Conservation (phyloP, 2,113 vertebrate species). For the Anthoscopus minutus region DNA sequence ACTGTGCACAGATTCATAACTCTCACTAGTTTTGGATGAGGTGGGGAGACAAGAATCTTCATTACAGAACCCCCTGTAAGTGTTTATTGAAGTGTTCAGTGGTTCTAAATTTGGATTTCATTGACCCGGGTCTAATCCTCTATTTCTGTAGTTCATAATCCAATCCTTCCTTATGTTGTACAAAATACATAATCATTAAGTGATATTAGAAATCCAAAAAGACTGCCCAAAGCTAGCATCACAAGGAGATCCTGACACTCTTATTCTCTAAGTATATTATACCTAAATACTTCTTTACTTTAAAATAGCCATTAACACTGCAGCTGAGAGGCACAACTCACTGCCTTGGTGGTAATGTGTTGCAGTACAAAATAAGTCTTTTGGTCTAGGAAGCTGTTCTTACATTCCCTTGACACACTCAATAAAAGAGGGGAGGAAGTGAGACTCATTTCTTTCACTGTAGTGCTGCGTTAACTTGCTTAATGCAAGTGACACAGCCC, state of each 20-base stretch:
- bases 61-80: neutral
- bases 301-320: neutral
- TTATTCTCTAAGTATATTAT: neutral
- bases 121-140: neutral
- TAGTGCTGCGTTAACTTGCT: neutral
- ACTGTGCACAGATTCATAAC: neutral
- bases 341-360: neutral
- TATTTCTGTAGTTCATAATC: neutral
- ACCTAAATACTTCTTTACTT: neutral
- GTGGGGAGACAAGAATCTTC: neutral
- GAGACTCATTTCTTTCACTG: neutral
- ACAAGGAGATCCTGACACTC: neutral
- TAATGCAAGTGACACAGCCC: neutral
- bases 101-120: neutral
- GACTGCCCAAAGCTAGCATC: neutral
- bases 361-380: neutral
- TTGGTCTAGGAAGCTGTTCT: neutral
- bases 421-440: neutral
- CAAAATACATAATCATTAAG: neutral
- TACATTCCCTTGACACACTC: accelerated
- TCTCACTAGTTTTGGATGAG: neutral
- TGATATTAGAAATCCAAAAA: neutral
- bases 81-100: accelerated
- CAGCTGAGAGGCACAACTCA: neutral
- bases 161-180: neutral